These are phyloP conservation scores for Acanthococcus lagerstroemiae DNA, from an alignment of 2,888 invertebrate genomes.

Conservation along the genomic window DNA sequence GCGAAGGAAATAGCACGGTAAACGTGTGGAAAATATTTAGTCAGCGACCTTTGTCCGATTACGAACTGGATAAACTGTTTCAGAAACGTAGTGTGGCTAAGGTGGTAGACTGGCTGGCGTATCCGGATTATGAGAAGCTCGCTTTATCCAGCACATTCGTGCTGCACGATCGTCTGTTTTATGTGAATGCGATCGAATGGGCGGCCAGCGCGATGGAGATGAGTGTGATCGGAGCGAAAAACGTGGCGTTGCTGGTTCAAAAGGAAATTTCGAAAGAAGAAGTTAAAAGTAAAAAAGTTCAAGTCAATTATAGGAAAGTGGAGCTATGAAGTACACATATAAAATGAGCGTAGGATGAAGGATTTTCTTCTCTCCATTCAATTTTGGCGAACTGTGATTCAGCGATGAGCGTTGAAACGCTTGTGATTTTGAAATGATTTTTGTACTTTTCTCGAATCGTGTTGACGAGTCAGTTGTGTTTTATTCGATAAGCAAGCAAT, in stretches of 20 bases:
- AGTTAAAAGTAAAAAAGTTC: too few relatives aligned
- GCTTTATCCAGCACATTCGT: constrained; percentile 43
- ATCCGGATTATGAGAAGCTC: constrained; percentile 45
- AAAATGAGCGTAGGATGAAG: neutral
- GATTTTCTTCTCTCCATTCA: neutral
- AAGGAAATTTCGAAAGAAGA: too few relatives aligned
- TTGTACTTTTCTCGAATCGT: too few relatives aligned
- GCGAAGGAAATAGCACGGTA: constrained; percentile 34
- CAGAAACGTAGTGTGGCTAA: constrained; percentile 40
- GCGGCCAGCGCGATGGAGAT: constrained; percentile 59
- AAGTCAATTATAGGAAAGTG: too few relatives aligned
- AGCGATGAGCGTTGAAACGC: neutral
- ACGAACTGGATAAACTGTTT: constrained; percentile 46
- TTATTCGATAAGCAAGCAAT: too few relatives aligned
- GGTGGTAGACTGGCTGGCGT: constrained; percentile 48
- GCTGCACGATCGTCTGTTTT: constrained; percentile 47
- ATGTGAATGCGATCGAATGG: constrained; percentile 55
- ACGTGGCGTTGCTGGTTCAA: constrained; percentile 49
- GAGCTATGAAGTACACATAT: neutral
- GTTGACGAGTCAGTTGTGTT: too few relatives aligned
- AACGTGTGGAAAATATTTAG: constrained; percentile 53
- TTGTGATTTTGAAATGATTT: neutral
- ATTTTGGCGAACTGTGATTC: neutral
- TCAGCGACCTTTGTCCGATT: constrained; percentile 42
- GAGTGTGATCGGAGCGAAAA: constrained; percentile 51